Base-by-base conservation (phyloP, 2,888 invertebrate species). In the Cyclophora albipunctata region DNA sequence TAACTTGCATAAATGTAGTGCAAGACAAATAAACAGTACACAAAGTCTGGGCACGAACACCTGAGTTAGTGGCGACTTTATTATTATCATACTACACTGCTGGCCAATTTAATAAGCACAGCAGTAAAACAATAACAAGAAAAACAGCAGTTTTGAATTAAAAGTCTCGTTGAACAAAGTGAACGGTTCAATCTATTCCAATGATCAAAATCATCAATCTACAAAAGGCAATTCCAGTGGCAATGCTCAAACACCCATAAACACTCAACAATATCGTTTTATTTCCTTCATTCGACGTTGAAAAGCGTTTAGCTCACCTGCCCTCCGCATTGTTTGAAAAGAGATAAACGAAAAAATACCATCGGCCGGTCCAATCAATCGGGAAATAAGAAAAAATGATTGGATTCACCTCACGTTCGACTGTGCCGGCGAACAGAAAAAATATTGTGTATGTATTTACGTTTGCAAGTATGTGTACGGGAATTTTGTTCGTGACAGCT, bases 301-400 rank as follows among this genome's bases (percentile, higher is more conserved):
- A 53, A 58, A 71, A 71, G 62, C 82, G 69, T 75, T 78, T 69
- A 71, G 67, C 75, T 79, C 79, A 84, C 77, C 77, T 76, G 71
- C 71, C 68, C 69, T 68, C 43, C 43, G 43, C 68, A 69, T 76
- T 81, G 81, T 72, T 79, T 78, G 75, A 43, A 20, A 43, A 43
- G 66, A 67, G 73, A 72, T 72, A 75, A 75, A 74, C 70, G 73
- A 68, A 77, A 76, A 72, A 74, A 76, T 69, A 64, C 72, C 66
- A 62, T 57, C 70, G 60, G 71, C 70, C 85, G 83, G 84, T 83
- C 84, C 85, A 85, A 82, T 81, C 80, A 76, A 71, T 67, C 72
- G 71, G 66, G 74, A 71, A 81, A 78, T 78, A 81, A 77, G 78
- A 83, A 79, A 78, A 77, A 80, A 79, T 75, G 75, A 83, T 82